Evolutionary conservation across 2,797 vertebrate genomes (phyloP).

Genomic region (Gymnothorax javanicus): DNA sequence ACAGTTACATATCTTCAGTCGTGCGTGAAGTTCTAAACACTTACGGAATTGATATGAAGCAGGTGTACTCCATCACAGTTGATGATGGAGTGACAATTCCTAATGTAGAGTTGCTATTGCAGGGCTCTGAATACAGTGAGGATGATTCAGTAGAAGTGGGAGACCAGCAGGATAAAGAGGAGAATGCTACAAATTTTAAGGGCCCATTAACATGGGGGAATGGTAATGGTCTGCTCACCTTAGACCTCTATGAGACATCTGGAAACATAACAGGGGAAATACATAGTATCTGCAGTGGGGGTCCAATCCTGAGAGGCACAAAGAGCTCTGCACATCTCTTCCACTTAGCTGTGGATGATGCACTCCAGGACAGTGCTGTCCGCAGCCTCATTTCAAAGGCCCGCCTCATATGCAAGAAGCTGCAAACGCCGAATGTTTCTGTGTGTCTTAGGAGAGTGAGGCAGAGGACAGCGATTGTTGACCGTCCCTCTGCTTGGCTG

Average conservation of each 20-base stretch:
- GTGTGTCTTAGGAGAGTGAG: conserved; percentile 27
- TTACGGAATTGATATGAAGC: conserved; percentile 27
- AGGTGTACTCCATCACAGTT: conserved; percentile 32
- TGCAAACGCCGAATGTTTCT: conserved; percentile 14
- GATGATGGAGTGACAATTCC: conserved; percentile 11
- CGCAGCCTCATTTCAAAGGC: conserved; percentile 22
- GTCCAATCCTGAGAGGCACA: conserved; percentile 19
- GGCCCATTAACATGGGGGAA: neutral
- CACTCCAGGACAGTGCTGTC: conserved; percentile 18
- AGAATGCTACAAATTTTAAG: neutral
- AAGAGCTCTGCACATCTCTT: conserved; percentile 36
- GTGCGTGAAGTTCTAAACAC: conserved; percentile 32
- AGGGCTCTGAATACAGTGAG: neutral
- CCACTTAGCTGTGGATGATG: conserved; percentile 30
- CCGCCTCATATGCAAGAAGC: conserved; percentile 18
- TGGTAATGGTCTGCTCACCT: conserved; percentile 17
- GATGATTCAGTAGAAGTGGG: conserved; percentile 1
- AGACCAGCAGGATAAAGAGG: neutral
- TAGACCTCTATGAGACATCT: conserved; percentile 34
- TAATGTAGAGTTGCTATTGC: neutral
- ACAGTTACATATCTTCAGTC: conserved; percentile 21
- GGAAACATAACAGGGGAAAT: conserved; percentile 29
- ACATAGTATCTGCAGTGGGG: conserved; percentile 20
- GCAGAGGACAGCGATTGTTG: conserved; percentile 4
- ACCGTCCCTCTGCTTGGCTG: conserved; percentile 15